Evolutionary conservation across 2,888 invertebrate genomes (phyloP), one percentile per base, ranked within the genome.

Genomic region (Horisme vitalbata): DNA sequence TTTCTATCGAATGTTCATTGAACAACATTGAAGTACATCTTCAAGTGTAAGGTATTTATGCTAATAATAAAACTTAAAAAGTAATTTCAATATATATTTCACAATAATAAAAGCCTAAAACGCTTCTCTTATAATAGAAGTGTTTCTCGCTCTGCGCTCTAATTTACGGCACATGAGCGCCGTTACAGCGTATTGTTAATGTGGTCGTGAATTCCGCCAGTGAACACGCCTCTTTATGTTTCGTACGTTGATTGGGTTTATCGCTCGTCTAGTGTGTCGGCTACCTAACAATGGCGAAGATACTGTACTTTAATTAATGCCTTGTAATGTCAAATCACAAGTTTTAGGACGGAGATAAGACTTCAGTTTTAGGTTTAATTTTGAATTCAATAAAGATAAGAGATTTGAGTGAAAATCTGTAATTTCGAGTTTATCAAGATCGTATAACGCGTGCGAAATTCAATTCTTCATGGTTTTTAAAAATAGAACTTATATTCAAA

Each of bases 181-280:
- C 56, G 59, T 53, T 62, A 62, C 65, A 63, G 67, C 74, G 71
- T 75, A 79, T 79, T 79, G 81, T 82, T 75, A 78, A 73, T 68
- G 72, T 67, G 71, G 61, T 73, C 67, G 69, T 73, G 76, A 71
- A 75, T 76, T 77, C 74, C 71, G 74, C 59, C 59, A 57, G 70
- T 71, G 69, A 63, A 60, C 61, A 71, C 71, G 68, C 75, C 78
- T 79, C 80, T 83, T 80, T 79, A 76, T 75, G 79, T 79, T 80
- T 79, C 56, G 80, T 78, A 75, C 72, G 68, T 65, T 80, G 80
- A 83, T 84, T 83, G 82, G 79, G 77, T 79, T 80, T 80, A 83
- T 83, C 79, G 72, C 66, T 63, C 68, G 52, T 59, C 57, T 51
- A 59, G 64, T 62, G 63, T 59, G 47, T 48, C 38, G 39, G 38